These are phyloP conservation scores for Plutella xylostella DNA, from an alignment of 2,888 invertebrate species.

Conservation along the genomic window DNA sequence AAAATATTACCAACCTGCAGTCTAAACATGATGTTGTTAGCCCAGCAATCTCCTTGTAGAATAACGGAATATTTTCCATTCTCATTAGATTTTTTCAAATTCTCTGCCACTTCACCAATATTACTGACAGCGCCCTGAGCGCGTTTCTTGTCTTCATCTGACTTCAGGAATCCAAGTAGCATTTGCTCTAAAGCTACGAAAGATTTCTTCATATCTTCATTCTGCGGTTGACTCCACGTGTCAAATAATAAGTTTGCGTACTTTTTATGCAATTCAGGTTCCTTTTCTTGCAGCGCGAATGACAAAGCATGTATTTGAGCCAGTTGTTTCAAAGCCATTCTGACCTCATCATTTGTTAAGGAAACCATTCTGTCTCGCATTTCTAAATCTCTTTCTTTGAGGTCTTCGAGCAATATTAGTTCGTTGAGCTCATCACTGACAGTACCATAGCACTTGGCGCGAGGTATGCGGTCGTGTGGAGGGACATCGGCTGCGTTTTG, in stretches of 20 bases:
- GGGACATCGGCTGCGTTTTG: not conserved
- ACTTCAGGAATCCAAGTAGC: not conserved
- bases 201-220: no score
- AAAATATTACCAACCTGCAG: not conserved
- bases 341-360: not conserved
- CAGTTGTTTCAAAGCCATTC: not conserved
- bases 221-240: not conserved
- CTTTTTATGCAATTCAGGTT: not conserved
- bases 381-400: slow-evolving; percentile 1
- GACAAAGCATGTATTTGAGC: not conserved
- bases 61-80: not conserved
- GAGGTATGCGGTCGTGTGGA: not conserved
- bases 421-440: not conserved
- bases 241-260: not conserved
- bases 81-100: not conserved
- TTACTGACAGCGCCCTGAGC: not conserved
- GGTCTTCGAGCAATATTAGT: not conserved
- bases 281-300: not conserved
- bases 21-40: slow-evolving; percentile 6
- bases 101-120: not conserved
- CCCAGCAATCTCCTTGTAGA: slow-evolving; percentile 7
- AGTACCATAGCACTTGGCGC: not conserved
- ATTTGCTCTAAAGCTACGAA: not conserved
- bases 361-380: slow-evolving; percentile 1
- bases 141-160: not conserved